A percentile compares a stretch with the other conserved stretches of the same genome.
Evolutionary conservation across 1,140 invertebrate species (phyloP).

Genomic region (Drosophila ercepeae): DNA sequence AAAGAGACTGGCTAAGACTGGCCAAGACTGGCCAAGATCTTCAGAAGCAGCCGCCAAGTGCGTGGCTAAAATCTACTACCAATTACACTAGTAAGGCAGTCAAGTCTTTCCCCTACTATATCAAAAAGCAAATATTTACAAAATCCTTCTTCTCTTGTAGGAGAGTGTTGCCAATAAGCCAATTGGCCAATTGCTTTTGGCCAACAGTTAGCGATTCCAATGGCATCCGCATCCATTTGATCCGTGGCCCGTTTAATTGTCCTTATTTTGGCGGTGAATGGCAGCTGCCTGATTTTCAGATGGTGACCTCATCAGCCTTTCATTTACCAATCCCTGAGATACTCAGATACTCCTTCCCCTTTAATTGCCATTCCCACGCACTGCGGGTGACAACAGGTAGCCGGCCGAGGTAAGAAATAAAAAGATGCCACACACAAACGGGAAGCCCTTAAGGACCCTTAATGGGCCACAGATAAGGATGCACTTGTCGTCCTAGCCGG

Average conservation of each 20-base stretch:
- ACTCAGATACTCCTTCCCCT: background rate
- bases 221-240: slow-evolving; percentile 71
- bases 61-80: slow-evolving; percentile 70
- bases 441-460: slow-evolving; percentile 60
- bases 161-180: slow-evolving; percentile 30
- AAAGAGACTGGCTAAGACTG: slow-evolving; percentile 24
- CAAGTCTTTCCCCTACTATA: background rate
- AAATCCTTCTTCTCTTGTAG: background rate
- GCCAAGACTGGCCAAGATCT: slow-evolving; percentile 32
- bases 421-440: slow-evolving; percentile 50
- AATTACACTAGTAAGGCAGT: slow-evolving; percentile 62
- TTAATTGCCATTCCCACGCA: slow-evolving; percentile 64
- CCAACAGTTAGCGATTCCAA: slow-evolving; percentile 50
- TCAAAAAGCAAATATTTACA: background rate
- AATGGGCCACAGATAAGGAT: slow-evolving; percentile 63
- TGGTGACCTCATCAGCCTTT: slow-evolving; percentile 29
- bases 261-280: slow-evolving; percentile 13
- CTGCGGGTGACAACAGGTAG: slow-evolving; percentile 36
- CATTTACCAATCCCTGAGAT: background rate
- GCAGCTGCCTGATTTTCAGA: slow-evolving; percentile 17
- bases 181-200: slow-evolving; percentile 73
- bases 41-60: slow-evolving; percentile 72
- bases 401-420: background rate
- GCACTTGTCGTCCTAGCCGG: slow-evolving; percentile 19
- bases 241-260: slow-evolving; percentile 64